Evolutionary conservation across 2,797 vertebrate species (phyloP), one percentile per base, ranked within the genome.

Genomic region (Parambassis ranga): DNA sequence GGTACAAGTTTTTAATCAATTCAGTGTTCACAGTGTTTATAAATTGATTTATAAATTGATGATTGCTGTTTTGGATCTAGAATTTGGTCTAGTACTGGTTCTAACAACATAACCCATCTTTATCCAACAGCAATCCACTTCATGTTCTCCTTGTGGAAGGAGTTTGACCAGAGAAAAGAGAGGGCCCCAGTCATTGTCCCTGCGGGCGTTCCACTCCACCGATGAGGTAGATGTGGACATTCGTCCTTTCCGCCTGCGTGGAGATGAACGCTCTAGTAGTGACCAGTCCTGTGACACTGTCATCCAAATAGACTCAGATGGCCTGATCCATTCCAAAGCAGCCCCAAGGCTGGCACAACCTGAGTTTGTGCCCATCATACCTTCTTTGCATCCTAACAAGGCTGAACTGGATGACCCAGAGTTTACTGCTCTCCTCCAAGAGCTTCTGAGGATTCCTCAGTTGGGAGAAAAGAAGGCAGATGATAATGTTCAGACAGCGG

Each of bases 281-380:
- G 95, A 98, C 70, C 96, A 97, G 85, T 99, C 97, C 1, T 98
- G 96, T 6, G 98, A 99, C 84, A 96, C 98, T 0, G 95, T 99
- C 83, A 95, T 99, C 87, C 96, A 96, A 0, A 93, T 98, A 14
- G 95, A 97, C 65, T 94, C 94, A 0, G 93, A 96, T 0, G 96
- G 96, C 48, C 92, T 93, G 3, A 92, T 94, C 43, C 91, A 94
- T 35, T 92, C 94, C 0, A 93, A 93, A 79, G 92, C 91, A 60
- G 89, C 94, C 6, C 89, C 94, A 71, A 93, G 93, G 0, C 92
- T 94, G 70, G 90, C 92, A 1, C 95, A 94, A 13, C 95, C 94
- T 0, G 94, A 98, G 65, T 98, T 97, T 72, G 95, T 98, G 42
- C 95, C 98, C 28, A 98, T 99, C 14, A 96, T 99, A 82, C 98